Evolutionary conservation across 2,797 vertebrate genomes (phyloP).

Genomic region (Falco biarmicus): DNA sequence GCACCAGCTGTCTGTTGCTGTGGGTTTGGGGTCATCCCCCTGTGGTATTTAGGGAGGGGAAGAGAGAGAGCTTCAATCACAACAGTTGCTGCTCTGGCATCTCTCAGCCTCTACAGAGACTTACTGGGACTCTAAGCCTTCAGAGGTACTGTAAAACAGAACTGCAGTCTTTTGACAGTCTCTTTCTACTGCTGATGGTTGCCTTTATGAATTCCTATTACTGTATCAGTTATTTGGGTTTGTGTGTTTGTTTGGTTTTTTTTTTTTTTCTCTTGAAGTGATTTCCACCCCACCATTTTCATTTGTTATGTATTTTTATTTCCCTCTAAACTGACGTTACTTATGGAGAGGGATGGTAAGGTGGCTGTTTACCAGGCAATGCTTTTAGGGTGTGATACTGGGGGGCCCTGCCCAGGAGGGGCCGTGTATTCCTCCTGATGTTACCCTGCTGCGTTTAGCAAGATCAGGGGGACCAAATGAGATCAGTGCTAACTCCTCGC

Average conservation of each 20-base stretch:
- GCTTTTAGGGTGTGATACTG: neutral
- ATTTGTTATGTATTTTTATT: neutral
- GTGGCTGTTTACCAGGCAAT: neutral
- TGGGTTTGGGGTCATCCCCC: neutral
- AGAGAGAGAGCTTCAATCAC: neutral
- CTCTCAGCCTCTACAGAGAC: neutral
- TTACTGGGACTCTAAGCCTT: neutral
- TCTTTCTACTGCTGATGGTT: neutral
- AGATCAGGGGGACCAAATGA: neutral
- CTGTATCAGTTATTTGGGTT: neutral
- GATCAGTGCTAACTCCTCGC: neutral
- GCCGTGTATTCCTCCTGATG: neutral
- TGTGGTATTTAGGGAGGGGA: neutral
- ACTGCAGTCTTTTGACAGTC: neutral
- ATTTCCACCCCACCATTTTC: no score
- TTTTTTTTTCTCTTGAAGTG: neutral
- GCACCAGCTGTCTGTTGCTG: neutral
- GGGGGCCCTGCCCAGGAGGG: neutral
- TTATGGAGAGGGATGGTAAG: neutral
- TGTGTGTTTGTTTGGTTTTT: neutral
- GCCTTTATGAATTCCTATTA: slow-evolving; percentile 10
- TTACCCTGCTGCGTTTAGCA: neutral
- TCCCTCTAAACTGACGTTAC: neutral
- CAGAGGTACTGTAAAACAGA: neutral
- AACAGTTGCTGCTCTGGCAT: neutral